These are phyloP conservation scores for Excalfactoria chinensis DNA, from an alignment of 2,113 vertebrate genomes.

Conservation along the genomic window DNA sequence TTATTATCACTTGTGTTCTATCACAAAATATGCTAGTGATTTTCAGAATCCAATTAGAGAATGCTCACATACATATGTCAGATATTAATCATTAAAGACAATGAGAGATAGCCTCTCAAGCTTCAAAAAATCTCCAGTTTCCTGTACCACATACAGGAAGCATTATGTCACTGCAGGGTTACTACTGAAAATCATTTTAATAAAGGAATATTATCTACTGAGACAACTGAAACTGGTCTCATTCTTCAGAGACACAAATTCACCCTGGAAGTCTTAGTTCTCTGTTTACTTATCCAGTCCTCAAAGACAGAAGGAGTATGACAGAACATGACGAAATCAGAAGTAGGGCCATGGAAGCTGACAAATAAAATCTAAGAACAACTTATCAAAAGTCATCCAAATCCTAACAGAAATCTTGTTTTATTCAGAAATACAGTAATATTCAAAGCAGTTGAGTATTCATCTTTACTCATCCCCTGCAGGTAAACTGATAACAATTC, in stretches of 20 bases:
- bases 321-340: not conserved
- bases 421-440: not conserved
- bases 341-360: not conserved
- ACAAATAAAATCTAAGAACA: not conserved
- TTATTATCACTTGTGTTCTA: not conserved
- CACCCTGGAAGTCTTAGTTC: not conserved
- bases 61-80: not conserved
- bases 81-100: not conserved
- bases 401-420: not conserved
- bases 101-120: not conserved
- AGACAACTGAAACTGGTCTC: not conserved
- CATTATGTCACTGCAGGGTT: not conserved
- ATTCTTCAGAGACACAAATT: not conserved
- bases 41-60: not conserved
- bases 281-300: not conserved
- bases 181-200: not conserved
- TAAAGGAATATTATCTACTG: not conserved
- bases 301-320: not conserved
- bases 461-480: not conserved
- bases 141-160: not conserved
- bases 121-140: not conserved
- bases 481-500: not conserved
- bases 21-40: not conserved
- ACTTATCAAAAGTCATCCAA: not conserved
- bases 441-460: not conserved